These are phyloP conservation scores for Magallana angulata DNA, from an alignment of 1,140 invertebrate genomes.

Conservation along the genomic window DNA sequence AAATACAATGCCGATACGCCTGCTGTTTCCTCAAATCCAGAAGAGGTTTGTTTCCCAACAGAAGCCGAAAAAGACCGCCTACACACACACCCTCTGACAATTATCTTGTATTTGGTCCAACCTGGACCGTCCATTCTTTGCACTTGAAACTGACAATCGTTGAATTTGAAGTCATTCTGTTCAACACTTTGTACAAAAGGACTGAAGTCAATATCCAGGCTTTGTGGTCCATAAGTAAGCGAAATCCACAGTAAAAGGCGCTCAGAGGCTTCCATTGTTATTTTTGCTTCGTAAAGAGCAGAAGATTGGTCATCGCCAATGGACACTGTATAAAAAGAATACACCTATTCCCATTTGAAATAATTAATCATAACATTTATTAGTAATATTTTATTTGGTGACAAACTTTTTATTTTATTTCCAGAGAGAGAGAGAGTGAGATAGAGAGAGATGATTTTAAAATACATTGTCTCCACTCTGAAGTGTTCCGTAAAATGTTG, in stretches of 20 bases:
- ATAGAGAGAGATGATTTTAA: not conserved
- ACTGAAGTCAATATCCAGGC: not conserved
- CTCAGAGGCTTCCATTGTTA: not conserved
- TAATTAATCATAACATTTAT: no score
- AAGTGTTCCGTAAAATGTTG: not conserved
- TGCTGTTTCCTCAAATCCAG: not conserved
- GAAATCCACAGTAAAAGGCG: no score
- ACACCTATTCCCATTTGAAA: not conserved
- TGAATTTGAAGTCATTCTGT: not conserved
- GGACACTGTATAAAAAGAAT: not conserved
- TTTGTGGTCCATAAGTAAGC: not conserved
- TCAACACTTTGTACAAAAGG: not conserved
- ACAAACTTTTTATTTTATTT: no score
- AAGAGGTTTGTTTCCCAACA: not conserved
- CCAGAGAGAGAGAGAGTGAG: no score
- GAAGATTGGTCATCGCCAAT: not conserved
- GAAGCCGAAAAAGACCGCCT: not conserved
- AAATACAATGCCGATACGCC: conserved; percentile 8
- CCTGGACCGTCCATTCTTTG: not conserved
- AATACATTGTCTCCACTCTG: not conserved
- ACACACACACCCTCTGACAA: not conserved
- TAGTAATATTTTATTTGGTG: no score
- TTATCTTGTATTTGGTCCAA: not conserved
- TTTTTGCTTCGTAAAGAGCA: not conserved
- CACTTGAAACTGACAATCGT: conserved; percentile 7